Evolutionary conservation across 2,797 vertebrate species (phyloP), one percentile per base, ranked within the genome.

Genomic region (Heterohyrax brucei): DNA sequence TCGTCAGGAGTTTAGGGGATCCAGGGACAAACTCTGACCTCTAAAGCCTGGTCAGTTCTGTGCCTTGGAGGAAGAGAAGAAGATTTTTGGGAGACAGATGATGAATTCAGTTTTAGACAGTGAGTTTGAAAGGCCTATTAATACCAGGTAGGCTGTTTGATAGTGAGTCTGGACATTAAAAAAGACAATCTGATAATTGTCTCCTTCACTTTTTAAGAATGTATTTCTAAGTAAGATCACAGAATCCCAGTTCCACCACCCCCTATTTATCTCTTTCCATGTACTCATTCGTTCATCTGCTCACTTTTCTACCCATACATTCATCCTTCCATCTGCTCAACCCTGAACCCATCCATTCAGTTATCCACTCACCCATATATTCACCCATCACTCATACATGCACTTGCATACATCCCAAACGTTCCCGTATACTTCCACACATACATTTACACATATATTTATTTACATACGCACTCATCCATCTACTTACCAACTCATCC

Each of bases 31-130:
- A 64, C 18, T 92, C 79, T 83, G 81, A 12, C 13, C 50, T 92
- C 80, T 56, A 21, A 46, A 46, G 6, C 10, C 19, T 81, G 46
- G 70, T 91, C 72, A 89, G 28, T 91, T 83, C 26, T 96, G 33
- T 9, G n/a, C 28, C 7, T 87, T 89, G 30, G 48, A 92, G 84
- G n/a, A 93, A 89, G 62, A 82, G 59, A 44, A 61, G 10, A 19
- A 70, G 13, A 26, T 80, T 78, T 68, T 50, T 26, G 2, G 24
- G 10, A n/a, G 44, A 5, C 64, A 75, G 70, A 48, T 92, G 33
- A 64, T 90, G 22, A 94, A 33, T 89, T 89, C 28, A 76, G 64
- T 93, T 96, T 96, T 85, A 93, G 62, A 85, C 70, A 61, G 14
- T 88, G 48, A 22, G 33, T 95, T 96, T 87, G 92, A 64, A 86